phyloP scores from a whole-genome alignment of 1,140 invertebrate species.

The Saccostrea glomerata region DNA sequence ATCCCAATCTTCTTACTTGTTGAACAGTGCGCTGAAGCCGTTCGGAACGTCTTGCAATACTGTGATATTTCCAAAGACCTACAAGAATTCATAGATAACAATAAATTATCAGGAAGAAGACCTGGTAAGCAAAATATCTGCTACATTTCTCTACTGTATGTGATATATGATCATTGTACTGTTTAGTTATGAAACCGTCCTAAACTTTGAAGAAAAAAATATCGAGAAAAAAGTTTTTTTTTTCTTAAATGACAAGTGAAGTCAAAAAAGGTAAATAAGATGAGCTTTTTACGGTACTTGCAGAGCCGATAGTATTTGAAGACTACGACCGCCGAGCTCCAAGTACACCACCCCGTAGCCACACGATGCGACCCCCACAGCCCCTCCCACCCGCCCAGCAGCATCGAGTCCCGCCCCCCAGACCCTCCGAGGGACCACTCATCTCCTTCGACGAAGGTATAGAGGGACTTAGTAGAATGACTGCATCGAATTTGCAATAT shows the following conservation, averaged over 20 bases:
- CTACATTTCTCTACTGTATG: no score
- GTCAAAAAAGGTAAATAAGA: no score
- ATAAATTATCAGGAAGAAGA: conserved; percentile 11
- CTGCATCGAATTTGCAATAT: no score
- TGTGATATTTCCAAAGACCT: conserved; percentile 52
- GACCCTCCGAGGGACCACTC: neutral
- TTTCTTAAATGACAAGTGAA: no score
- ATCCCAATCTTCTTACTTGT: neutral
- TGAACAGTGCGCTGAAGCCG: neutral
- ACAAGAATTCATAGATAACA: conserved; percentile 48
- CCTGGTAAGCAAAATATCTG: conserved; percentile 36
- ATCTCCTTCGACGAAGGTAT: conserved; percentile 5
- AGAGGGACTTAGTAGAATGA: no score
- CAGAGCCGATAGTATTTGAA: conserved; percentile 1
- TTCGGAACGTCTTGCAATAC: conserved; percentile 43
- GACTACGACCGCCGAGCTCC: neutral
- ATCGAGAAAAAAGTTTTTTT: no score
- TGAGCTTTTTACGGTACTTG: no score
- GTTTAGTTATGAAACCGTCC: no score
- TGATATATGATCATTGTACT: no score
- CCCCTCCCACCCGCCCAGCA: neutral
- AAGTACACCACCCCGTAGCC: neutral
- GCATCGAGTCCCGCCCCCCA: neutral
- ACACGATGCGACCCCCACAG: neutral
- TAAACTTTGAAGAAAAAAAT: no score